Evolutionary conservation across 2,113 vertebrate species (phyloP).

Genomic region (Micromys minutus): DNA sequence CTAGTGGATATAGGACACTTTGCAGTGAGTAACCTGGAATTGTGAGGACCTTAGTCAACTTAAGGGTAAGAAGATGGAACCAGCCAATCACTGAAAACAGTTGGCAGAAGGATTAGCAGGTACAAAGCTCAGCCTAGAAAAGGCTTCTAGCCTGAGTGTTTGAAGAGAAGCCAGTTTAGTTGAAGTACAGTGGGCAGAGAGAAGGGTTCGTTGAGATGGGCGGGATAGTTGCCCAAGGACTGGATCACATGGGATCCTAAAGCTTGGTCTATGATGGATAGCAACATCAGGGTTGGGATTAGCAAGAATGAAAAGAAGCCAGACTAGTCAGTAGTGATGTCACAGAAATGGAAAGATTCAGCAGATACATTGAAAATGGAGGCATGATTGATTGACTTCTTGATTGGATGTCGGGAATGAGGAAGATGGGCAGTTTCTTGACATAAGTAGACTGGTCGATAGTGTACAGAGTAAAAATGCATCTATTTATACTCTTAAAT

Average conservation of each 20-base stretch:
- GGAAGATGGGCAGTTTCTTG: not conserved
- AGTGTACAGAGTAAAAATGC: slow-evolving; percentile 9
- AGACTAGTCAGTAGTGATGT: not conserved
- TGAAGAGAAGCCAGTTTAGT: not conserved
- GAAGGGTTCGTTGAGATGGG: not conserved
- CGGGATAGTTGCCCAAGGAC: not conserved
- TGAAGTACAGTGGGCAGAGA: not conserved
- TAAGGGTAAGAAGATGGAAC: not conserved
- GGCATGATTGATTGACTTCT: not conserved
- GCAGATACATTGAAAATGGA: slow-evolving; percentile 28
- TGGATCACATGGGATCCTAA: not conserved
- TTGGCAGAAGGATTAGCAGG: not conserved
- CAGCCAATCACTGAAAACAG: not conserved
- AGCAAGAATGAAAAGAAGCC: not conserved
- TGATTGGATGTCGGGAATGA: not conserved
- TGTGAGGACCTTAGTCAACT: not conserved
- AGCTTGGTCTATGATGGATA: not conserved
- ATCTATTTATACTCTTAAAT: not conserved
- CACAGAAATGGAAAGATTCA: not conserved
- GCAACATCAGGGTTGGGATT: not conserved
- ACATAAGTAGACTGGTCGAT: not conserved
- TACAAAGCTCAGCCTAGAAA: not conserved
- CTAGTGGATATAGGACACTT: not conserved
- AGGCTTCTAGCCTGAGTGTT: not conserved
- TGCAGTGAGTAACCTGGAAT: not conserved